Evolutionary conservation across 2,797 vertebrate species (phyloP), one percentile per base, ranked within the genome.

Genomic region (Phaenicophaeus curvirostris): DNA sequence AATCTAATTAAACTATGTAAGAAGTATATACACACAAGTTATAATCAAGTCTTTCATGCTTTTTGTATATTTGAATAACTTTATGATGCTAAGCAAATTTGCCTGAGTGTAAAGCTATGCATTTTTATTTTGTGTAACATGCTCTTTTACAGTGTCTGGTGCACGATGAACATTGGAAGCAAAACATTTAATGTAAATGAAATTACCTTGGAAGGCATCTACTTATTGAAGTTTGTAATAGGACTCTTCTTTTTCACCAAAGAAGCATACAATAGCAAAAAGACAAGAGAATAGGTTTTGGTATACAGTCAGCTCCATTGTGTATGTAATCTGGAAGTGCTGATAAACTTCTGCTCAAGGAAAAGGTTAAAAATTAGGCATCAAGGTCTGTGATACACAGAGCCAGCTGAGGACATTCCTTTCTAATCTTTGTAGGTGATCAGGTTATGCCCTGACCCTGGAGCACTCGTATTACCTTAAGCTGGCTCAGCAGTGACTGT

Each of bases 401-500:
- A 75, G 54, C 44, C 84, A 85, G 33, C 61, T 95, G 81, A 41
- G 57, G 14, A 24, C 93, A 91, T 96, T 96, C 94, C 85, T 94
- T 95, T 92, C 94, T 76, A 72, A 79, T 95, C 87, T 95, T 87
- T 90, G 80, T 68, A 83, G 75, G 69, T 96, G 84, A 96, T 96
- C 82, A 3, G 73, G 79, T 95, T 96, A 33, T 93, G 39, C 57
- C 79, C 42, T 95, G 84, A 92, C 54, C 24, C 59, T 41, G 79
- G 28, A 44, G n/a, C 55, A 33, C 87, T 96, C 82, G 15, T 69
- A 24, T 93, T 90, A 88, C 86, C 30, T 69, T 77, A 67, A 76
- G 55, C 85, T 94, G 80, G 72, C 72, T 95, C 95, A 96, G 87
- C 91, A 82, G 57, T 62, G 35, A 37, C 77, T 71, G 35, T 63